Percentiles rank a stretch among this genome's conserved stretches.
Conservation (phyloP, 2,113 vertebrate genomes). For the Chloroceryle aenea region DNA sequence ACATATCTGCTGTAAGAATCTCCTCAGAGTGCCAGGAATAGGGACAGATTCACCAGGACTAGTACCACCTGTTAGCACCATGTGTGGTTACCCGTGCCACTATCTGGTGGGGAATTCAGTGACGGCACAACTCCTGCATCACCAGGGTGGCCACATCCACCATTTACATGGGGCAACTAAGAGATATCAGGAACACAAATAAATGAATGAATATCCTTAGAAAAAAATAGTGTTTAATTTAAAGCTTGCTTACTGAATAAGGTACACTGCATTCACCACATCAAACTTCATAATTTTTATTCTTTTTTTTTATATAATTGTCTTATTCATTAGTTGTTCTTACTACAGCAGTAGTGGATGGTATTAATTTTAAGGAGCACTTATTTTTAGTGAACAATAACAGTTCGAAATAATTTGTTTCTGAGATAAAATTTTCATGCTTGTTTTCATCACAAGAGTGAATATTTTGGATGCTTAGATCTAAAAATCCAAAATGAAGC, state of each 20-base stretch:
- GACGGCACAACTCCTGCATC: not conserved
- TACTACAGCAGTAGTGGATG: not conserved
- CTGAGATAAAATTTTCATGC: not conserved
- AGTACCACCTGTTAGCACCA: not conserved
- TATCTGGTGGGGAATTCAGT: not conserved
- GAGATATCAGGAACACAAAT: slow-evolving; percentile 10
- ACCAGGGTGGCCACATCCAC: rapidly evolving
- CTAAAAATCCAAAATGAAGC: not conserved
- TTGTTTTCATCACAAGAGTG: not conserved
- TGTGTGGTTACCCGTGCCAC: not conserved
- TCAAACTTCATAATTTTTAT: not conserved
- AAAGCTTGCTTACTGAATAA: not conserved
- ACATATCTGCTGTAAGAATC: not conserved
- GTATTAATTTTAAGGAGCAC: not conserved
- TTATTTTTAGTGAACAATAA: not conserved
- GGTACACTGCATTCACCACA: not conserved
- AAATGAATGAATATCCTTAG: not conserved
- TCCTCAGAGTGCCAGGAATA: not conserved
- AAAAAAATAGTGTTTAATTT: not conserved
- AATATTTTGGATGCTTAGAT: slow-evolving; percentile 16
- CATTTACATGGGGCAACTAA: not conserved
- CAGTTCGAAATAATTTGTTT: not conserved
- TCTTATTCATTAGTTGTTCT: not conserved
- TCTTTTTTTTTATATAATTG: not conserved
- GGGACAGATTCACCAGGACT: not conserved